These are phyloP conservation scores for Potorous gilbertii DNA, from an alignment of 2,797 vertebrate species.

Conservation along the genomic window DNA sequence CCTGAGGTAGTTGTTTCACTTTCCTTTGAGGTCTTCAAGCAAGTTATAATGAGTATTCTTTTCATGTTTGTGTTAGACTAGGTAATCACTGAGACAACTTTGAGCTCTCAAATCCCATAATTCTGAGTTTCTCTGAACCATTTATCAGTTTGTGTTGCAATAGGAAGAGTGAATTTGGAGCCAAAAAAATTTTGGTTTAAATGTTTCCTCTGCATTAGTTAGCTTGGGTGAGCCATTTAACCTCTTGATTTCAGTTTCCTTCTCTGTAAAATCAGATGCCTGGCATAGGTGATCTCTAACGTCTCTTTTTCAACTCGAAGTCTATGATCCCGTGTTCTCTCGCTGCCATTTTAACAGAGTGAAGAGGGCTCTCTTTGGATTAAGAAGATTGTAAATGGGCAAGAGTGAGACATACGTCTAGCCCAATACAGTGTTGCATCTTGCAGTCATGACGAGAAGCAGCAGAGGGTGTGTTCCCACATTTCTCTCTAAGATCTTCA, in stretches of 20 bases:
- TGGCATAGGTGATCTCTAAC: neutral
- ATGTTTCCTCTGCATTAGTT: neutral
- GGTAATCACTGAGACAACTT: neutral
- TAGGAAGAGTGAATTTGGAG: neutral
- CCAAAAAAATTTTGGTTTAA: neutral
- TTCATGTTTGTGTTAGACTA: neutral
- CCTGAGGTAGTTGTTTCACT: neutral
- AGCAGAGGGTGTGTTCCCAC: neutral
- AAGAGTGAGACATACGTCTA: neutral
- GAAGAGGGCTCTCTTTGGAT: neutral
- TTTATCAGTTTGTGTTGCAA: neutral
- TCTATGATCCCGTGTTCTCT: slow-evolving; percentile 1
- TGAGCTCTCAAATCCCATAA: neutral
- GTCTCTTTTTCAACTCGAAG: neutral
- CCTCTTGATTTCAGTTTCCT: neutral
- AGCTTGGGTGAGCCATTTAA: neutral
- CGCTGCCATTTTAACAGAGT: slow-evolving; percentile 51
- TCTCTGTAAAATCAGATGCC: neutral
- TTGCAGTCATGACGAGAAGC: neutral
- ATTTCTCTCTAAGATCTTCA: neutral
- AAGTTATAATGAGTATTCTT: neutral
- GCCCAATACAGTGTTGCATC: neutral
- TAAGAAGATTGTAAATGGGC: neutral
- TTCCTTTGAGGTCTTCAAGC: neutral
- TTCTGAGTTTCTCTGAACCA: neutral